Evolutionary conservation across 37 sponge, comb jelly and placozoan genomes (phyloP).

Genomic region (Aplysina aerophoba): DNA sequence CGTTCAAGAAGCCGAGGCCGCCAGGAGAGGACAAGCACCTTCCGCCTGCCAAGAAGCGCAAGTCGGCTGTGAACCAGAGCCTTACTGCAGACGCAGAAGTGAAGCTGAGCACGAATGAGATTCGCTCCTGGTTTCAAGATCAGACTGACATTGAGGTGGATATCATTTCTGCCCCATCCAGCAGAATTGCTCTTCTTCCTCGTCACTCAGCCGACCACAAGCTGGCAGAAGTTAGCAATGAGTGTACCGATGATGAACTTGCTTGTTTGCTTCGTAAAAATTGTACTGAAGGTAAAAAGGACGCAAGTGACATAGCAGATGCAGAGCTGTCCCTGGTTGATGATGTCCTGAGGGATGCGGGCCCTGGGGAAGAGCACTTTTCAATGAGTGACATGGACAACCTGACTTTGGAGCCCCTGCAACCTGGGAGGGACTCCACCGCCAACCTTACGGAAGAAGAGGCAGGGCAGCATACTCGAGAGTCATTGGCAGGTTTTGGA

Average conservation of each 20-base stretch:
- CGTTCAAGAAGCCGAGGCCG: constrained; percentile 20
- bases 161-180: constrained; percentile 5
- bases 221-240: not conserved
- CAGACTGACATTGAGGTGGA: constrained; percentile 25
- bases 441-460: not conserved
- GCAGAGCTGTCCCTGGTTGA: not conserved
- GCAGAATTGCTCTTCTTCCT: not conserved
- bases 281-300: not conserved
- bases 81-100: constrained; percentile 15
- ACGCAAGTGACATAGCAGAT: not conserved
- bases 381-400: constrained; percentile 11
- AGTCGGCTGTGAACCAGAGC: not conserved
- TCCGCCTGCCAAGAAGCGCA: not conserved
- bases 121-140: constrained; percentile 18
- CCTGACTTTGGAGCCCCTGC: constrained; percentile 6
- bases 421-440: not conserved
- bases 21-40: not conserved
- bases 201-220: not conserved
- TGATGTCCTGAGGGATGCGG: constrained; percentile 6
- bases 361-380: not conserved
- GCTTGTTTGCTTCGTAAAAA: not conserved
- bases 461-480: not conserved
- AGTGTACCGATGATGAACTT: not conserved
- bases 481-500: constrained; percentile 11
- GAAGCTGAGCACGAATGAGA: constrained; percentile 16